Evolutionary conservation across 2,888 invertebrate genomes (phyloP).

Genomic region (Epirrita christyi): DNA sequence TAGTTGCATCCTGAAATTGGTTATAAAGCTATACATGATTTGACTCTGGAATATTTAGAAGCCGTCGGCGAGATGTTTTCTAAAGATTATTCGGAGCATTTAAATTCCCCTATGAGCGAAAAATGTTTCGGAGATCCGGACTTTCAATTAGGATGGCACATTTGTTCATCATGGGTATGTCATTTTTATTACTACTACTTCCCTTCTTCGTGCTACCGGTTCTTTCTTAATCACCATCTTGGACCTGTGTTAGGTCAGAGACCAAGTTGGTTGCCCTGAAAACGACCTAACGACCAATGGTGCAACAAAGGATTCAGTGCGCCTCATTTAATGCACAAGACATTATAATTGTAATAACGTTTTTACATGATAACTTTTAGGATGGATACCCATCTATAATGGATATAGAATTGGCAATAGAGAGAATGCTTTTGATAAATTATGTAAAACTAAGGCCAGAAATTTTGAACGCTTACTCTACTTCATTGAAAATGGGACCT

Average conservation of each 20-base stretch:
- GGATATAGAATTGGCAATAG: constrained; percentile 86
- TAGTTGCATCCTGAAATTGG: constrained; percentile 66
- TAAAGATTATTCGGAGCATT: constrained; percentile 54
- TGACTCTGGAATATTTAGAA: constrained; percentile 70
- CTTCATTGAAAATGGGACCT: constrained; percentile 58
- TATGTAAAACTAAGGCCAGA: constrained; percentile 72
- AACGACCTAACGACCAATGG: too few relatives aligned
- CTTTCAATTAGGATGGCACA: constrained; percentile 66
- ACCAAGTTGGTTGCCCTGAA: too few relatives aligned
- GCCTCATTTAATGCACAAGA: too few relatives aligned
- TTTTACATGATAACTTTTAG: constrained; percentile 48
- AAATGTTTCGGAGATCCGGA: constrained; percentile 71
- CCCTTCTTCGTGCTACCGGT: too few relatives aligned
- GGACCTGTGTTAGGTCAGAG: too few relatives aligned
- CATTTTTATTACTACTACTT: not conserved
- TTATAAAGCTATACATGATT: constrained; percentile 75
- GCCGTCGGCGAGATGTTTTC: constrained; percentile 63
- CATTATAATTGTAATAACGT: not conserved
- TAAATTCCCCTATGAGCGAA: constrained; percentile 65
- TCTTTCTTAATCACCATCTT: too few relatives aligned
- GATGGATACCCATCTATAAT: constrained; percentile 79
- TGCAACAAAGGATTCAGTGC: too few relatives aligned
- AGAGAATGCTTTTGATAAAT: constrained; percentile 77
- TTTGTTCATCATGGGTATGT: constrained; percentile 68
- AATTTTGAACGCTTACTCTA: constrained; percentile 57